phyloP scores from a whole-genome alignment of 2,113 vertebrate species.

The Sebastes schlegelii region DNA sequence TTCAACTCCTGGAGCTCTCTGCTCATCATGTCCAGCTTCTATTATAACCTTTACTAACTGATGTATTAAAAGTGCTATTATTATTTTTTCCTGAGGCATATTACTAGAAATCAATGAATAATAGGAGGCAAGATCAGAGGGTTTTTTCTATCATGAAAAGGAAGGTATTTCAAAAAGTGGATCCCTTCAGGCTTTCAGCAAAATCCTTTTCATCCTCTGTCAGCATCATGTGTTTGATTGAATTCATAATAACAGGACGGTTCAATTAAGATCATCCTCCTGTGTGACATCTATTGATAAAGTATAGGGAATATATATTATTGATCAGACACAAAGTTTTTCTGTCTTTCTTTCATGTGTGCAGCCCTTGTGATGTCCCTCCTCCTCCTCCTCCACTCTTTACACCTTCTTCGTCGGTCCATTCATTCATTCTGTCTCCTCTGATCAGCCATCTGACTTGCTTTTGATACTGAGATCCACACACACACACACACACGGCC shows the following conservation, averaged over 20 bases:
- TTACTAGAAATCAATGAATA: neutral
- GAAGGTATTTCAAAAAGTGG: neutral
- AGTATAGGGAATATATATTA: conserved; percentile 28
- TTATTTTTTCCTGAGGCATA: neutral
- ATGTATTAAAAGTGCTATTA: neutral
- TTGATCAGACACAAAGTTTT: conserved; percentile 50
- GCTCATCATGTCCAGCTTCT: conserved; percentile 9
- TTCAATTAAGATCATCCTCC: conserved; percentile 1
- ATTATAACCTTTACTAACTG: conserved; percentile 23
- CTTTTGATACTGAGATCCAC: conserved; percentile 45
- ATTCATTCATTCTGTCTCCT: conserved; percentile 59
- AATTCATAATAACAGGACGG: neutral
- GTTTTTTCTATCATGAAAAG: neutral
- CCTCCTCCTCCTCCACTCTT: conserved; percentile 21
- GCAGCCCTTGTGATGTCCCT: conserved; percentile 40
- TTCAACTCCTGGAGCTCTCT: neutral
- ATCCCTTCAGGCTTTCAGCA: conserved; percentile 7
- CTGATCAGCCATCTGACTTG: conserved; percentile 63
- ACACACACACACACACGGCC: neutral
- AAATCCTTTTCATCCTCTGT: conserved; percentile 33
- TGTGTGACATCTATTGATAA: conserved; percentile 25
- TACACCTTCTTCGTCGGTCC: conserved; percentile 36
- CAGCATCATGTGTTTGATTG: conserved; percentile 34
- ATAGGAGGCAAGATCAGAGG: conserved; percentile 4
- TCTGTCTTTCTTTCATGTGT: conserved; percentile 44